Conservation (phyloP, 2,797 vertebrate species). For the Siniperca scherzeri region DNA sequence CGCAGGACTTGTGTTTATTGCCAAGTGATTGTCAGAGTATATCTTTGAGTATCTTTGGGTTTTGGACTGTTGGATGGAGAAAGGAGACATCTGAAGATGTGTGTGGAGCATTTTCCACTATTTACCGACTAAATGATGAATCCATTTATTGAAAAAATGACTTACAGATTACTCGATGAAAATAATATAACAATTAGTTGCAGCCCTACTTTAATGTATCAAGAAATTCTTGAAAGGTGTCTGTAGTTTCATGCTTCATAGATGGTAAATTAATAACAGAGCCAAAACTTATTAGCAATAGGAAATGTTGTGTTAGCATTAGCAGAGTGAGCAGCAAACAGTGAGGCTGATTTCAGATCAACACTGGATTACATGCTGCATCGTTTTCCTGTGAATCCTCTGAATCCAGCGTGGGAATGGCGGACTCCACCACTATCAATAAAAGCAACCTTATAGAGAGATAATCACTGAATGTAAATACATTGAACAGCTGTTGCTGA, state of each 20-base stretch:
- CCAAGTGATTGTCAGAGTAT: not conserved
- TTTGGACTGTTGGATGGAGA: too few relatives aligned
- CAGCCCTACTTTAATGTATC: not conserved
- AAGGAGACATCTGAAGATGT: not conserved
- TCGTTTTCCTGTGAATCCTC: not conserved
- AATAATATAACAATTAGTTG: too few relatives aligned
- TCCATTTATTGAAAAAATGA: not conserved
- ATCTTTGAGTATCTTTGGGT: too few relatives aligned
- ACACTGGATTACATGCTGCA: not conserved
- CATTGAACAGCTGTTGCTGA: not conserved
- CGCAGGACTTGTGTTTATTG: conserved; percentile 29
- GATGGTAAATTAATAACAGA: too few relatives aligned
- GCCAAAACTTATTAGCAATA: too few relatives aligned
- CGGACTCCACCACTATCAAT: not conserved
- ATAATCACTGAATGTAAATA: not conserved
- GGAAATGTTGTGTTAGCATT: too few relatives aligned
- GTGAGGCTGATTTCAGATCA: too few relatives aligned
- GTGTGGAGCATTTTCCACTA: not conserved
- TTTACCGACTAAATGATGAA: not conserved
- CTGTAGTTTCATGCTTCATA: not conserved
- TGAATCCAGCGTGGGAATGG: not conserved
- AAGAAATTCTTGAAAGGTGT: not conserved
- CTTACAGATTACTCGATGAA: too few relatives aligned
- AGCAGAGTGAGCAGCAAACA: too few relatives aligned
- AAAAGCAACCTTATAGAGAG: not conserved